Conservation (phyloP, 30 jellyfish, hydroid and myxozoan genomes). For the Aurelia sp. region DNA sequence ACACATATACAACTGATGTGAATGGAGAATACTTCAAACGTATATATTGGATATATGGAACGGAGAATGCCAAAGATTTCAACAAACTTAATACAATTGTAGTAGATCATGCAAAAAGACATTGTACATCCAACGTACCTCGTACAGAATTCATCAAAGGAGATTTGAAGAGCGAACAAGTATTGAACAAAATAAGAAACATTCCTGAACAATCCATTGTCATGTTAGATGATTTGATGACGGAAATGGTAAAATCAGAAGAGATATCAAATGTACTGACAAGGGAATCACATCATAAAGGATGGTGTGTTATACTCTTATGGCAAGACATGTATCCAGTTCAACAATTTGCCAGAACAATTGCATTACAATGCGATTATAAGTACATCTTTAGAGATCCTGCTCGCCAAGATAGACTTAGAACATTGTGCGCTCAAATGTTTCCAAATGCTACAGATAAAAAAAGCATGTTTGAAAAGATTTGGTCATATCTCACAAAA, state of each 20-base stretch:
- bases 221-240: not conserved
- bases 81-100: not conserved
- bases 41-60: not conserved
- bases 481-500: not conserved
- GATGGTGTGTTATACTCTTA: not conserved
- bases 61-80: not conserved
- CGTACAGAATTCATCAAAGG: not conserved
- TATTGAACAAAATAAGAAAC: not conserved
- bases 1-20: not conserved
- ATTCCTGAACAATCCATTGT: not conserved
- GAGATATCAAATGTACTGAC: not conserved
- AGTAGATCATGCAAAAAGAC: not conserved
- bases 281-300: not conserved
- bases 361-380: not conserved
- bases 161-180: not conserved
- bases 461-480: not conserved
- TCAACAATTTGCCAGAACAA: not conserved
- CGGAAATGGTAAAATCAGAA: not conserved
- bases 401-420: not conserved
- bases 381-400: not conserved
- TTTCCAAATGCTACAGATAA: not conserved
- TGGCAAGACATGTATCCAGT: not conserved
- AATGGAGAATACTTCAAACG: not conserved
- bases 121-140: not conserved
- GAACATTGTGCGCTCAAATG: not conserved